Base-by-base conservation (phyloP, 2,113 vertebrate genomes). In the Dipodomys spectabilis region DNA sequence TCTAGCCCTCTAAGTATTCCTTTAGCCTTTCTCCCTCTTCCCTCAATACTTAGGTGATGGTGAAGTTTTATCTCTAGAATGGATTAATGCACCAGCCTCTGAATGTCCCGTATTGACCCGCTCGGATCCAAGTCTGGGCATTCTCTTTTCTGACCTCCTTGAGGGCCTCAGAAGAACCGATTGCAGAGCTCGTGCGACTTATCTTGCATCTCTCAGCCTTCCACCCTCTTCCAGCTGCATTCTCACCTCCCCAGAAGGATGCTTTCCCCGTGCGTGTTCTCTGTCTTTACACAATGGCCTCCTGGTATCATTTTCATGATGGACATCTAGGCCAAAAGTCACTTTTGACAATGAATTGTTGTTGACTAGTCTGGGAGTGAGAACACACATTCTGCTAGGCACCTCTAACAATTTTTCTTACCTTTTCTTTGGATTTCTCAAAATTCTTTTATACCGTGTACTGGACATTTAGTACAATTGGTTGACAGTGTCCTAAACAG, bases 191-290 rank as follows among this genome's bases (percentile, higher is more conserved):
- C 9, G 1, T 18, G 27, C 4, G 27, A 73, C 4, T 64, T 12
- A 1, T 32, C 13, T 44, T 78, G 23, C 3, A n/a, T 11, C 57
- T 83, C 32, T 27, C 60, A 9, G 3, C 10, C 20, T 19, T 11
- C 0, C 0, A 32, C 7, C 13, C 12, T 74, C 7, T 12, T 4
- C 2, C 12, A 57, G 12, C 25, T 0, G 39, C 78, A 6, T 39
- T 57, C 25, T 62, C 32, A 35, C 57, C 4, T 60, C 39, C n/a
- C 13, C 6, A 2, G 30, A 5, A 75, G 28, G 68, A 13, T 2
- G 15, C 23, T 53, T 23, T 73, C 27, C 3, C 72, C 3, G 44
- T 7, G 3, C 0, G 25, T 0, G 25, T n/a, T 8, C 45, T 57
- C 7, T 27, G n/a, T 49, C 25, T 73, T 84, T 39, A 27, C 30